Evolutionary conservation across 2,888 invertebrate genomes (phyloP).

Genomic region (Allygus modestus): DNA sequence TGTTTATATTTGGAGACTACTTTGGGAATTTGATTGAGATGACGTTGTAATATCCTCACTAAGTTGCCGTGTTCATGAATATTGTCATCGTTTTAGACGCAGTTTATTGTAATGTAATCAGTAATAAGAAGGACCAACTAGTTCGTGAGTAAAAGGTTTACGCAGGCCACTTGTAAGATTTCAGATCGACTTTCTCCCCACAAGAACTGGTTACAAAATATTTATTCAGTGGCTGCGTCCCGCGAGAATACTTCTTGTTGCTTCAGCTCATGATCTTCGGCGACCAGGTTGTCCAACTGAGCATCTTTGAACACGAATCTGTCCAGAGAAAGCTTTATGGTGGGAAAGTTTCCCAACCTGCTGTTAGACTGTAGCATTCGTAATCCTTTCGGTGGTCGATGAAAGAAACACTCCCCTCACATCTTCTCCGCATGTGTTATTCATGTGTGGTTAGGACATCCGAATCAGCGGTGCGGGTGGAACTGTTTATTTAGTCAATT

Average conservation of each 20-base stretch:
- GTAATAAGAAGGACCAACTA: not conserved
- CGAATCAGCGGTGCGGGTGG: no score
- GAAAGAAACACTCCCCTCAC: no score
- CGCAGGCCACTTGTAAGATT: not conserved
- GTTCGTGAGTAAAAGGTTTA: not conserved
- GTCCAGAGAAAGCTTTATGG: not conserved
- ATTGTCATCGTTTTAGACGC: no score
- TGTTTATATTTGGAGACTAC: no score
- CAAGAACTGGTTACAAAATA: constrained; percentile 22
- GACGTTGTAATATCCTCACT: no score
- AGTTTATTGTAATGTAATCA: no score
- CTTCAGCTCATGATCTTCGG: not conserved
- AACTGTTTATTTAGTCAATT: no score
- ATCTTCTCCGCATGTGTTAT: no score
- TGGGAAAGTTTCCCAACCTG: constrained; percentile 15
- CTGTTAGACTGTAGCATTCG: not conserved
- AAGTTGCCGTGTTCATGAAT: no score
- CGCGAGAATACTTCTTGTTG: not conserved
- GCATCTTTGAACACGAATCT: constrained; percentile 8
- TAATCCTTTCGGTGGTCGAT: not conserved
- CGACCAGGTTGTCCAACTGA: not conserved
- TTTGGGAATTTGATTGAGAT: no score
- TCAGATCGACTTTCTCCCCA: not conserved
- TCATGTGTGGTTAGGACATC: no score
- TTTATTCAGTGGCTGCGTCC: not conserved